Conservation (phyloP, 64 coral and sea anemone species). For the Acropora tenuis region DNA sequence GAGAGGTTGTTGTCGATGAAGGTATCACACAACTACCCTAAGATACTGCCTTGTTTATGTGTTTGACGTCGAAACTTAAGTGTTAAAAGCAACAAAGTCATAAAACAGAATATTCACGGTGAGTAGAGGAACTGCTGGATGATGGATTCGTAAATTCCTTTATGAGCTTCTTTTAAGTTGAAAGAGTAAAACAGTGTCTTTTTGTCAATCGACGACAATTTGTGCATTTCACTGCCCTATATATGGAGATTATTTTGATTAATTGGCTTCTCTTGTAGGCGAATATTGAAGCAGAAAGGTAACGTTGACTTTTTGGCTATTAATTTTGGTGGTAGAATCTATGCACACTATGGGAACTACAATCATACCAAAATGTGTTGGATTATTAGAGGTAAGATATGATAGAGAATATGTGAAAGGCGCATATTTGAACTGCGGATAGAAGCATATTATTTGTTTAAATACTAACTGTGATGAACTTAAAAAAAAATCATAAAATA, state of each 20-base stretch:
- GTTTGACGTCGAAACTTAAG: neutral
- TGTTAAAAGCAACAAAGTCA: neutral
- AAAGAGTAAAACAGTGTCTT: neutral
- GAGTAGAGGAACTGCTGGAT: neutral
- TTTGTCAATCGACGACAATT: neutral
- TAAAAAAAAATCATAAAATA: too few species aligned
- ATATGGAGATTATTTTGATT: neutral
- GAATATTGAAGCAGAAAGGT: slow-evolving; percentile 84
- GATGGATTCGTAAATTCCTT: neutral
- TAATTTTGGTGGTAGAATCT: neutral
- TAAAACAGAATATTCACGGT: neutral
- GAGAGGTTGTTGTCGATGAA: neutral
- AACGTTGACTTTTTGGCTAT: neutral
- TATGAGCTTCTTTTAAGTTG: neutral
- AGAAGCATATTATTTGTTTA: too few species aligned
- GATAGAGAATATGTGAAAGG: too few species aligned
- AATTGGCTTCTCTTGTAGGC: slow-evolving; percentile 63
- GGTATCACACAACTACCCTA: neutral
- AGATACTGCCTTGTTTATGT: neutral
- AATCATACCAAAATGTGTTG: too few species aligned
- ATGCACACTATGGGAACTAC: neutral
- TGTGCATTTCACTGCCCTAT: neutral
- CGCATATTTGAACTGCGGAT: too few species aligned
- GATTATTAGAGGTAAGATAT: too few species aligned
- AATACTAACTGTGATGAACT: too few species aligned